Percentiles rank a stretch among this genome's conserved stretches.
Evolutionary conservation across 2,888 invertebrate genomes (phyloP).

Genomic region (Colletes collaris): DNA sequence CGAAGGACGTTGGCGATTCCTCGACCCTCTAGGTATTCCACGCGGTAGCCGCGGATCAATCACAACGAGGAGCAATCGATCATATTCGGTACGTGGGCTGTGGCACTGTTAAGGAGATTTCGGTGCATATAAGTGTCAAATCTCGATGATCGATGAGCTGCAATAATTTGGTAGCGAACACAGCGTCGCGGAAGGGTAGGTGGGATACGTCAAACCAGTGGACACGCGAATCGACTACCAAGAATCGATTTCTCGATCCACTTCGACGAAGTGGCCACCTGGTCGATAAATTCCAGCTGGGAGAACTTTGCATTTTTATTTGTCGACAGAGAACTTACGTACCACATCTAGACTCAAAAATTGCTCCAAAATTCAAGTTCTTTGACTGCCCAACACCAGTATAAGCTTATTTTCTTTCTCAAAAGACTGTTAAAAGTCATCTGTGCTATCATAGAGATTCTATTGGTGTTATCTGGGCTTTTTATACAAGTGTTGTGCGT

Average conservation of each 20-base stretch:
- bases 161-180: conserved; percentile 68
- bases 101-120: conserved; percentile 71
- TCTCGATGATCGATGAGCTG: conserved; percentile 78
- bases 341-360: too few relatives aligned
- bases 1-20: conserved; percentile 32
- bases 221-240: conserved; percentile 28
- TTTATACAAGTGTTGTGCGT: too few relatives aligned
- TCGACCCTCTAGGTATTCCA: conserved; percentile 44
- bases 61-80: conserved; percentile 73
- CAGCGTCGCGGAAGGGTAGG: conserved; percentile 12
- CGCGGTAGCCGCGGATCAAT: conserved; percentile 72
- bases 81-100: conserved; percentile 59
- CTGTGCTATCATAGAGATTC: too few relatives aligned
- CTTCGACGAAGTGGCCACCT: conserved; percentile 1
- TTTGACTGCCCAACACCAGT: neutral
- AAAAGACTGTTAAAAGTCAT: too few relatives aligned
- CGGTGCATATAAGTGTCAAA: conserved; percentile 77
- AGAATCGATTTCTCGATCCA: conserved; percentile 38
- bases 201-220: conserved; percentile 18
- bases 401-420: too few relatives aligned
- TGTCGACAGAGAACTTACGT: too few relatives aligned
- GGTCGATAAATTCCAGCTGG: neutral
- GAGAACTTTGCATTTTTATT: too few relatives aligned
- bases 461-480: too few relatives aligned
- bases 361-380: too few relatives aligned